Evolutionary conservation across 1,140 invertebrate species (phyloP).

Genomic region (Sinonovacula constricta): DNA sequence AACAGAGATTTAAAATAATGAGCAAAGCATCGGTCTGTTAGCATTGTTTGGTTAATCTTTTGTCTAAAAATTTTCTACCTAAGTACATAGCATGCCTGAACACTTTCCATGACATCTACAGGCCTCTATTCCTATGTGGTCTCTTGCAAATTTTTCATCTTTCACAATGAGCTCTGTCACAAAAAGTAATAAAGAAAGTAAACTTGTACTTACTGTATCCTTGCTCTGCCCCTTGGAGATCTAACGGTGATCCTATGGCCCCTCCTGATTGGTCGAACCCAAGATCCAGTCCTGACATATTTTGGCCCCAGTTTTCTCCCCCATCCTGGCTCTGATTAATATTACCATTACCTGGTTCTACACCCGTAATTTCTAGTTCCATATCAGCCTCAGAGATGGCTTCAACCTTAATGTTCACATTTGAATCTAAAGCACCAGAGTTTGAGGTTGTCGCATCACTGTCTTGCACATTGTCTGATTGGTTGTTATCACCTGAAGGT

Average conservation of each 20-base stretch:
- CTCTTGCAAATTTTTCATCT: too few relatives aligned
- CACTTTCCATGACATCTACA: too few relatives aligned
- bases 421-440: background rate
- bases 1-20: too few relatives aligned
- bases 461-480: background rate
- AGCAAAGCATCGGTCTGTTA: too few relatives aligned
- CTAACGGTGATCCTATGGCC: conserved; percentile 18
- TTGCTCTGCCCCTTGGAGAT: background rate
- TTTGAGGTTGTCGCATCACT: conserved; percentile 5
- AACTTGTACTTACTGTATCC: conserved; percentile 42
- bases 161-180: too few relatives aligned
- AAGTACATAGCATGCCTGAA: too few relatives aligned
- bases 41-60: too few relatives aligned
- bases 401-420: background rate
- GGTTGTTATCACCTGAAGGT: background rate
- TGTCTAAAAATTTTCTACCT: too few relatives aligned
- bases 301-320: conserved; percentile 32
- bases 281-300: background rate
- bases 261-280: conserved; percentile 12
- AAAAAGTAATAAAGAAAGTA: too few relatives aligned
- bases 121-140: too few relatives aligned
- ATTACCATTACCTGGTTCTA: background rate
- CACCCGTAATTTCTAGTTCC: background rate
- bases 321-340: background rate
- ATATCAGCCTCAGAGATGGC: background rate